Percentiles rank a stretch among this genome's conserved stretches.
Conservation (phyloP, 2,113 vertebrate species). For the Phainopepla nitens region DNA sequence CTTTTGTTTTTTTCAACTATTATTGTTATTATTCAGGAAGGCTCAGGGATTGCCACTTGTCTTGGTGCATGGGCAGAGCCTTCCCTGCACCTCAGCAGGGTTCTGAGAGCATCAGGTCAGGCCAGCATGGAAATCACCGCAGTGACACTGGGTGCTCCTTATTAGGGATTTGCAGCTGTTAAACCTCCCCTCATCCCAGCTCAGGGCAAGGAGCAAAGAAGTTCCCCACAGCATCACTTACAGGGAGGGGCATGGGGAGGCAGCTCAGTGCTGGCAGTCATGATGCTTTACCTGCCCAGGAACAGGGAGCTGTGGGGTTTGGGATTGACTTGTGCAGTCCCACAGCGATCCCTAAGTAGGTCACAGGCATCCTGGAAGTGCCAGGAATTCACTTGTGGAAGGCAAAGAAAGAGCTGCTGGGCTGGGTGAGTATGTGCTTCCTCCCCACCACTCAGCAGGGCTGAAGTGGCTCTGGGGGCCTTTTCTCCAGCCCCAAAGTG, state of each 20-base stretch:
- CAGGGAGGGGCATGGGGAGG: not conserved
- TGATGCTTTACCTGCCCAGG: not conserved
- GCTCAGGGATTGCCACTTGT: not conserved
- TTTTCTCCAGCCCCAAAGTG: not conserved
- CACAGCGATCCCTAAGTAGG: not conserved
- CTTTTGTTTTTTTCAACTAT: not conserved
- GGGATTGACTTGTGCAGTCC: not conserved
- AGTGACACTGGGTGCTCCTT: not conserved
- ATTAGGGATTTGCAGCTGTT: not conserved
- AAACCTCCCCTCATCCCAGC: not conserved
- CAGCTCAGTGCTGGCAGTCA: not conserved
- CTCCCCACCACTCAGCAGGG: not conserved
- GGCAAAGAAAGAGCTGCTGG: not conserved
- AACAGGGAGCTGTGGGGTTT: not conserved
- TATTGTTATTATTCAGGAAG: not conserved
- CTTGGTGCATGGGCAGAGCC: not conserved
- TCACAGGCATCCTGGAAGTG: not conserved
- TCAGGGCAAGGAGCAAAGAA: not conserved
- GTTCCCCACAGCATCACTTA: not conserved
- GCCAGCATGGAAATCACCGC: not conserved
- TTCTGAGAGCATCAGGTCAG: too few relatives aligned
- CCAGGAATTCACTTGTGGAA: not conserved
- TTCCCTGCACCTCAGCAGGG: not conserved
- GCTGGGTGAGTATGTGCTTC: not conserved
- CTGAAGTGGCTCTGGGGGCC: not conserved